A percentile compares a stretch with the other conserved stretches of the same genome.
phyloP scores from a whole-genome alignment of 2,113 vertebrate species.

The Turnix velox region DNA sequence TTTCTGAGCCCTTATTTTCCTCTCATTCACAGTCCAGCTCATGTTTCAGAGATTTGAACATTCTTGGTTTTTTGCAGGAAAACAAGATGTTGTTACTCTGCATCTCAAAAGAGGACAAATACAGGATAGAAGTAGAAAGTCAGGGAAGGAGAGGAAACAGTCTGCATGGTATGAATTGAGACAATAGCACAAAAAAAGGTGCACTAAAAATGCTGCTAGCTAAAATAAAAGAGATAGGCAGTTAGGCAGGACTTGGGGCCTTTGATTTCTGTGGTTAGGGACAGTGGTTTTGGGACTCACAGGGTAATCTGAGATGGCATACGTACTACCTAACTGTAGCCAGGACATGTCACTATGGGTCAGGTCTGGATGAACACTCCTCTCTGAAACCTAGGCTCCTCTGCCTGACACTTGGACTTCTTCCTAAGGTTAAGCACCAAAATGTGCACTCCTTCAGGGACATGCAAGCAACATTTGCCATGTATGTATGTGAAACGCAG shows the following conservation, averaged over 20 bases:
- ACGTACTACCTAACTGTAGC: background rate
- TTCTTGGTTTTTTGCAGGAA: background rate
- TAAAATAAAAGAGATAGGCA: background rate
- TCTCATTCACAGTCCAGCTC: background rate
- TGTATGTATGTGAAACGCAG: background rate
- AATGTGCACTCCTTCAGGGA: background rate
- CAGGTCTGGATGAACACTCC: background rate
- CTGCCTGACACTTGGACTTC: background rate
- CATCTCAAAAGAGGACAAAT: background rate
- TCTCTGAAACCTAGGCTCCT: background rate
- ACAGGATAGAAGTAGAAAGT: background rate
- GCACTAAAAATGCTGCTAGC: background rate
- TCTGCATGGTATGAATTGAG: background rate
- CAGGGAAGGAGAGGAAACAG: background rate
- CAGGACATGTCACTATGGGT: rapidly evolving
- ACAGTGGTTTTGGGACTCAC: background rate
- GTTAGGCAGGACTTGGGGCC: background rate
- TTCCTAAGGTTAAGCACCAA: background rate
- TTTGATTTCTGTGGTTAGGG: background rate
- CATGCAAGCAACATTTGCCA: background rate
- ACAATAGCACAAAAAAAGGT: background rate
- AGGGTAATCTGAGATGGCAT: background rate
- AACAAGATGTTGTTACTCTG: background rate
- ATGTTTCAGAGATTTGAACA: background rate
- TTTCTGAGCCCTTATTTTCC: background rate